Evolutionary conservation across 2,113 vertebrate species (phyloP).

Genomic region (Tricholaema leucomelas): DNA sequence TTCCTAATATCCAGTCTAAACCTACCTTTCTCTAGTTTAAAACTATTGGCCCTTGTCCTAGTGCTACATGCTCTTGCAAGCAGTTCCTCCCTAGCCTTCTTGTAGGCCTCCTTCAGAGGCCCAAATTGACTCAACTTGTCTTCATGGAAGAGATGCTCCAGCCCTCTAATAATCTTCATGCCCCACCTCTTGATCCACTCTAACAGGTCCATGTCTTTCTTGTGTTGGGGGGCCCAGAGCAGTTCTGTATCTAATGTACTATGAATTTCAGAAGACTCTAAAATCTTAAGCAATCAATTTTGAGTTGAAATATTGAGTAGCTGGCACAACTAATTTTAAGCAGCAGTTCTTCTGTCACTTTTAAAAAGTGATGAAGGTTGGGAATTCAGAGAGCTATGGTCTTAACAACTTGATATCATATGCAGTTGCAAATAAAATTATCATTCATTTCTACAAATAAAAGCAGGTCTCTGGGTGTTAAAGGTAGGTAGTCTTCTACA

Average conservation of each 20-base stretch:
- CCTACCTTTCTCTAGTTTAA: too few species aligned
- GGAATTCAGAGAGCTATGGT: background rate
- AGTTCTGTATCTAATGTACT: background rate
- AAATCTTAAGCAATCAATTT: background rate
- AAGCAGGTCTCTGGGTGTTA: background rate
- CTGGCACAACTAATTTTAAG: background rate
- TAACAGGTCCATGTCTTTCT: too few species aligned
- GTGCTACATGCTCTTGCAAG: too few species aligned
- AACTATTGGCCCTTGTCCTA: too few species aligned
- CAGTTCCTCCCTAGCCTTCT: too few species aligned
- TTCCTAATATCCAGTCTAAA: too few species aligned
- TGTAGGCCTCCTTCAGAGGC: too few species aligned
- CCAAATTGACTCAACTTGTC: too few species aligned
- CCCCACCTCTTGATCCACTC: too few species aligned
- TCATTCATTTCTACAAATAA: background rate
- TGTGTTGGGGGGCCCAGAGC: too few species aligned
- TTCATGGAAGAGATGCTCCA: too few species aligned
- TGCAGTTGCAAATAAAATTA: background rate
- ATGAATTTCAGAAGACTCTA: background rate
- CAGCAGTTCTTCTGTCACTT: background rate
- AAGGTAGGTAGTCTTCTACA: background rate
- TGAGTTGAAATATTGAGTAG: background rate
- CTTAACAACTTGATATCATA: background rate
- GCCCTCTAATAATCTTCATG: too few species aligned
- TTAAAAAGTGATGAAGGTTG: background rate